Evolutionary conservation across 2,888 invertebrate genomes (phyloP).

Genomic region (Keiferia lycopersicella): DNA sequence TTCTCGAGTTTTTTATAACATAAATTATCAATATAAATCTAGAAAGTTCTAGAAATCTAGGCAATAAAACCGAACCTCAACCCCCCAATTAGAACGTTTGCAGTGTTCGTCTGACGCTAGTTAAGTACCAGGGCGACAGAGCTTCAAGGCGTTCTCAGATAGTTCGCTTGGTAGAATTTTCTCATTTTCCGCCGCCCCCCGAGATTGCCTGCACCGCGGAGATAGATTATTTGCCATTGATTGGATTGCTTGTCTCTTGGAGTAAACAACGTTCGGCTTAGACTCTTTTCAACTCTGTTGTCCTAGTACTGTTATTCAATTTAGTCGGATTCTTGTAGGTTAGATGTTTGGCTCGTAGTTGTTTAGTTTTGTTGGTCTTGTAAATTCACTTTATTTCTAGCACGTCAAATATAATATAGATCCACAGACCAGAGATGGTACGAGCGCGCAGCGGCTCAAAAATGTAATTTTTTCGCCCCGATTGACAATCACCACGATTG

Average conservation of each 20-base stretch:
- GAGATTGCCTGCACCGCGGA: constrained; percentile 62
- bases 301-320: constrained; percentile 32
- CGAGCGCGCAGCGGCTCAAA: too few species aligned
- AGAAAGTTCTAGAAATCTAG: neutral
- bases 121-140: constrained; percentile 43
- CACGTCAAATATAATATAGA: neutral
- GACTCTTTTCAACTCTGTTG: constrained; percentile 39
- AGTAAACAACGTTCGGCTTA: constrained; percentile 45
- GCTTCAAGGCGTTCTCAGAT: constrained; percentile 39
- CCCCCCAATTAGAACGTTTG: constrained; percentile 8
- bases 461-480: too few species aligned
- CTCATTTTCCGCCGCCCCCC: constrained; percentile 55
- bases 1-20: too few species aligned
- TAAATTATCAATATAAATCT: too few species aligned
- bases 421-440: too few species aligned
- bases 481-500: too few species aligned
- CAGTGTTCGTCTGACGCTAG: neutral
- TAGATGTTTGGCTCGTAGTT: neutral
- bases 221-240: constrained; percentile 70
- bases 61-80: neutral
- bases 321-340: neutral
- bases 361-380: neutral
- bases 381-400: neutral
- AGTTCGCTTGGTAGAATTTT: constrained; percentile 50
- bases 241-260: constrained; percentile 57